These are phyloP conservation scores for Eucriotettix oculatus DNA, from an alignment of 2,888 invertebrate species.

Conservation along the genomic window DNA sequence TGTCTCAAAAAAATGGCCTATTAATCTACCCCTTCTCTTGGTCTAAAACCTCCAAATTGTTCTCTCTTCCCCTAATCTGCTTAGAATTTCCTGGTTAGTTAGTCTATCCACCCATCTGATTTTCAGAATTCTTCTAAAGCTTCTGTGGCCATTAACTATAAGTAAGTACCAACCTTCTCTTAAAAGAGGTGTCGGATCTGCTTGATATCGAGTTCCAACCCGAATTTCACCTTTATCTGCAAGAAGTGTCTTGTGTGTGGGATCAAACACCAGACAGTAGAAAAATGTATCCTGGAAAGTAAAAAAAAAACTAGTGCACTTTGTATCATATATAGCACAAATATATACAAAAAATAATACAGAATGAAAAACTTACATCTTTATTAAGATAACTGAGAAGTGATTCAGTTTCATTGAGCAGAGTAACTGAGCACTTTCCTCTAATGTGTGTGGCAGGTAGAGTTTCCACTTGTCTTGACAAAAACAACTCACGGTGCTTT, in stretches of 20 bases:
- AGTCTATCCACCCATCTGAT: too few relatives aligned
- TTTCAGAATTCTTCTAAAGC: too few relatives aligned
- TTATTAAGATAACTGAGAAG: constrained; percentile 90
- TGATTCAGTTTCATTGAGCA: constrained; percentile 97
- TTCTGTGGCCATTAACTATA: too few relatives aligned
- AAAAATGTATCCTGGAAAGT: constrained; percentile 89
- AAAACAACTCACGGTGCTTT: constrained; percentile 94
- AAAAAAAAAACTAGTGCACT: constrained; percentile 18
- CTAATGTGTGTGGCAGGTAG: constrained; percentile 97
- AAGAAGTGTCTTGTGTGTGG: constrained; percentile 92
- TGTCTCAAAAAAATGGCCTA: too few relatives aligned
- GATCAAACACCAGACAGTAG: constrained; percentile 99
- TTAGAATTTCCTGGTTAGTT: too few relatives aligned
- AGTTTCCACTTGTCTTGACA: constrained; percentile 94
- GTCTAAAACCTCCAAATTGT: too few relatives aligned
- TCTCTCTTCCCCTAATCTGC: too few relatives aligned
- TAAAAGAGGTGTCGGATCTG: constrained; percentile 71
- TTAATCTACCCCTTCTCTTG: too few relatives aligned
- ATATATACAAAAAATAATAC: background rate
- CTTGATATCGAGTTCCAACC: constrained; percentile 90
- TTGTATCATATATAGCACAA: background rate
- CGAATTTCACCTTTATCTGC: constrained; percentile 93
- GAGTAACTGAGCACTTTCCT: constrained; percentile 96
- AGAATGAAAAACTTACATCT: constrained; percentile 49
- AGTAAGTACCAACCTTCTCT: constrained; percentile 42